Evolutionary conservation across 2,113 vertebrate species (phyloP).

Genomic region (Rhombomys opimus): DNA sequence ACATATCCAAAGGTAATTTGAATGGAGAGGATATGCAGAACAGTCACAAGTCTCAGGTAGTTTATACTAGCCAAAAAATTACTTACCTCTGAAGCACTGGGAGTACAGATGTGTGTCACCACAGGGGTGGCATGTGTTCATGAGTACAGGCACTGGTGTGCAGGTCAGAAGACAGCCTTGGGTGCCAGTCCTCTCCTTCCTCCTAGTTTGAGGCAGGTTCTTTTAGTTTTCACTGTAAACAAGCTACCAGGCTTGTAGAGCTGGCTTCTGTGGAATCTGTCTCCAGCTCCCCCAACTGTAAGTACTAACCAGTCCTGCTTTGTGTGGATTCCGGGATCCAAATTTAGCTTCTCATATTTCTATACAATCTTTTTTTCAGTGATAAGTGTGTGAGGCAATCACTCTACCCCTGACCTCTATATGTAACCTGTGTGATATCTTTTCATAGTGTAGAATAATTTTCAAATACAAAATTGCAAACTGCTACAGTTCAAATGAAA

Average conservation of each 20-base stretch:
- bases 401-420: neutral
- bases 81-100: neutral
- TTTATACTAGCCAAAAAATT: neutral
- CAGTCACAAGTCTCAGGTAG: too few species aligned
- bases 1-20: conserved; percentile 98
- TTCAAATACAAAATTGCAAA: conserved; percentile 37
- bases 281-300: neutral
- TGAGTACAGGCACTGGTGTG: neutral
- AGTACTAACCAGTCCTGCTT: too few species aligned
- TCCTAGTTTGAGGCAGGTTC: neutral
- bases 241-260: neutral
- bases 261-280: neutral
- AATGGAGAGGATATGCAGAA: neutral
- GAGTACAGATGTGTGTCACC: neutral
- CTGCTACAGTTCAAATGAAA: conserved; percentile 15
- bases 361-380: neutral
- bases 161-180: neutral
- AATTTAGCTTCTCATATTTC: neutral
- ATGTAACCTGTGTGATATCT: neutral
- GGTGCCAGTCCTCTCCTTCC: neutral
- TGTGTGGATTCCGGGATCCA: neutral
- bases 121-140: too few species aligned
- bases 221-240: neutral
- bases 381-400: too few species aligned
- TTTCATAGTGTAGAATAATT: conserved; percentile 41